Base-by-base conservation (phyloP, 2,797 vertebrate genomes). In the Manis pentadactyla region DNA sequence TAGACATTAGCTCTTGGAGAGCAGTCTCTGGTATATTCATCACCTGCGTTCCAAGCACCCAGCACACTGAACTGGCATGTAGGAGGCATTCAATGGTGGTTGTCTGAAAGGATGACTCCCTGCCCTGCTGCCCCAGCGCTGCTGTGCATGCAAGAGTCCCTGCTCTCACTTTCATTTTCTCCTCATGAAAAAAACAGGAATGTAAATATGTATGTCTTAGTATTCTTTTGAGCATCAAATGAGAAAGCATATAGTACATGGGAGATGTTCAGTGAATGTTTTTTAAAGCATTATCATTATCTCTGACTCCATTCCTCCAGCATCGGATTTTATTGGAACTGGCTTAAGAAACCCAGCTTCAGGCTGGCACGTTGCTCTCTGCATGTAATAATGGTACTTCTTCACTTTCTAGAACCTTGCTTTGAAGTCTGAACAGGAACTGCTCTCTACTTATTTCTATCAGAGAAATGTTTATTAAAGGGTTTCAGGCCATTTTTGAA, bases 381-480 rank as follows among this genome's bases (percentile, higher is more conserved):
- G 15, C 31, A 46, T 21, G 18, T 25, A 25, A 29, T 66, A 46
- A 75, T 78, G 18, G 21, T n/a, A 83, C 12, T 21, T 88, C 23
- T 81, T 93, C 2, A 25, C 15, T 93, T 86, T 86, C 37, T 37
- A 57, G 2, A 12, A 11, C 34, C 18, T 90, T 84, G 31, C 53
- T 87, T 96, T 87, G 86, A 93, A 53, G 37, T 49, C 4, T 68
- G n/a, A 87, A 75, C 1, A 68, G 63, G 12, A 89, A 49, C 7
- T 63, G 3, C 66, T 73, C 37, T 57, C 25, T 82, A 74, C 15
- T 66, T 83, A 75, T 71, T 94, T 85, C 7, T 46, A n/a, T 68
- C 34, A 91, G 4, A 55, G 49, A 95, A 81, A 88, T 93, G 55
- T 81, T 79, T 94, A 61, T 87, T 74, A 85, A 89, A 86, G 49